Evolutionary conservation across 2,797 vertebrate genomes (phyloP), one percentile per base, ranked within the genome.

Genomic region (Vultur gryphus): DNA sequence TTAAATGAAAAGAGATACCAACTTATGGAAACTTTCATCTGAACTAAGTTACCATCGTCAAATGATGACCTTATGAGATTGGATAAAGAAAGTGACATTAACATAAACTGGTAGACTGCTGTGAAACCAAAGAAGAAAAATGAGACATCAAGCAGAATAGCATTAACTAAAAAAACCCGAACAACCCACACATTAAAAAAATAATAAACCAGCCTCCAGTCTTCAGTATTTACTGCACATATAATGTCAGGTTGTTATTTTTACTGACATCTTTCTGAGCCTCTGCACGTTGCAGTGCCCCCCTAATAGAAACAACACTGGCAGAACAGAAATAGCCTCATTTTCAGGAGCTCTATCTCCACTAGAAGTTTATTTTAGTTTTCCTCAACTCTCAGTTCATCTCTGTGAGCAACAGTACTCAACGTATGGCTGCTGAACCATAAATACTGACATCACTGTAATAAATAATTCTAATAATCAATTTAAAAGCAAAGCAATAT

Each of bases 321-420:
- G 14, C 44, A 75, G 23, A 88, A 84, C 57, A 81, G 37, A 86
- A 90, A 88, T 31, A 52, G 3, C 15, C 37, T 84, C 8, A 49
- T 93, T 93, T 91, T 84, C 90, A 83, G n/a, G 29, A 54, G 16
- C 17, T 89, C 52, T 90, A 3, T 70, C 48, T 59, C 31, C 33
- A 52, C 10, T 46, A 21, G 61, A 85, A 37, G 8, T 41, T 76
- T 72, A n/a, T 54, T 66, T 48, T 13, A 0, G 0, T 8, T 76
- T 71, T 85, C 41, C 43, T 83, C 48, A 57, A 29, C 6, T 91
- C 16, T 16, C 18, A 62, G 18, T 64, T 86, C 3, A 57, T 26
- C 23, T 87, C 57, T 59, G 3, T 35, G 37, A 52, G 44, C 21
- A 73, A 37, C 4, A 48, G 11, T 44, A 70, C 8, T 51, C 28